Conservation (phyloP, 2,797 vertebrate genomes). For the Holocentrus rufus region DNA sequence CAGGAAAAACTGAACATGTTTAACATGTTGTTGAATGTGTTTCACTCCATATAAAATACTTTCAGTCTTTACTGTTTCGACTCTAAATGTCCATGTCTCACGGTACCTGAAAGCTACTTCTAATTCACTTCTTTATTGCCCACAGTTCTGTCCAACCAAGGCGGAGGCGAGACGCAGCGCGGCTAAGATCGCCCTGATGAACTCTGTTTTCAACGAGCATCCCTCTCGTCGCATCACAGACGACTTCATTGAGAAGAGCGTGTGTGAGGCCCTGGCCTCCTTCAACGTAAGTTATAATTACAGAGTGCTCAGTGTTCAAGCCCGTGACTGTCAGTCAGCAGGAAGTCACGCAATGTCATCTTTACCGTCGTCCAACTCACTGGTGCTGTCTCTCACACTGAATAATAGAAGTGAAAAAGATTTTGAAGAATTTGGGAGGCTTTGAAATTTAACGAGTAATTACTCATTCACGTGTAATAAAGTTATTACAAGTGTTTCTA, state of each 20-base stretch:
- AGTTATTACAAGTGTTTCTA: no score
- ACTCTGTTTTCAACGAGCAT: constrained; percentile 98
- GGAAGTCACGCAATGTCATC: background rate
- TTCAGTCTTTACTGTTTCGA: background rate
- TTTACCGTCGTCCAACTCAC: no score
- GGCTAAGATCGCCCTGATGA: constrained; percentile 98
- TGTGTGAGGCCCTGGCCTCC: constrained; percentile 93
- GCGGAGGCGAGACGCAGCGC: constrained; percentile 94
- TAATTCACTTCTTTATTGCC: constrained; percentile 21
- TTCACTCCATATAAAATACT: constrained; percentile 11
- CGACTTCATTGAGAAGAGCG: constrained; percentile 98
- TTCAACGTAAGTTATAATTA: constrained; percentile 87
- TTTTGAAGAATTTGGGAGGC: background rate
- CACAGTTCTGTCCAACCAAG: constrained; percentile 95
- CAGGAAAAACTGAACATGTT: no score
- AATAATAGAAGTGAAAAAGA: no score
- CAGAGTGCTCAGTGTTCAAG: background rate
- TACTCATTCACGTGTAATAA: no score
- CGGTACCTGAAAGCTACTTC: constrained; percentile 20
- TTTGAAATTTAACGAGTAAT: no score
- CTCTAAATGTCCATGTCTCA: background rate
- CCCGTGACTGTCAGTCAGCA: background rate
- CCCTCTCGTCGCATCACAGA: constrained; percentile 95
- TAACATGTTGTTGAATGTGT: background rate
- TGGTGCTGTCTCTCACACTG: no score